These are phyloP conservation scores for Brachionus sp. DNA, from an alignment of 1,140 invertebrate genomes.

Conservation along the genomic window DNA sequence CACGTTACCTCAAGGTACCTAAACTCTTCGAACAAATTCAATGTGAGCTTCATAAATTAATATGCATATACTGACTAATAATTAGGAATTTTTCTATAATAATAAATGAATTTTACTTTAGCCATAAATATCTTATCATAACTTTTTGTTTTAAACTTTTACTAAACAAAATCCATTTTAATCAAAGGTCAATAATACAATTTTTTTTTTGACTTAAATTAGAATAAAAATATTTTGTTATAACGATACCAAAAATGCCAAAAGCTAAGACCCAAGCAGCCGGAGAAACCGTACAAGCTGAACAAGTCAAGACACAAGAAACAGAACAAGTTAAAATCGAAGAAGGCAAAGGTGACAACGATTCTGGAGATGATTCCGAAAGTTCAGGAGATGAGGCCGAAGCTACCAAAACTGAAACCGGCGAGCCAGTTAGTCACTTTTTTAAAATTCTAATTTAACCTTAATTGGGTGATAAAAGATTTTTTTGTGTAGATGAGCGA, in stretches of 20 bases:
- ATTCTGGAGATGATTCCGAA: conserved; percentile 29
- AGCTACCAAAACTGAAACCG: background rate
- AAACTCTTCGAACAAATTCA: background rate
- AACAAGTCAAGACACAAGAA: conserved; percentile 17
- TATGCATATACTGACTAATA: background rate
- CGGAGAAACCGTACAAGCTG: background rate
- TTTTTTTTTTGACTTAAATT: background rate
- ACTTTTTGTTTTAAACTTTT: conserved; percentile 19
- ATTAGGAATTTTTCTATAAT: background rate
- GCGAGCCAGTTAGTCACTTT: background rate
- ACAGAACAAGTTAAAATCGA: conserved; percentile 19
- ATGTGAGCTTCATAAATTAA: conserved; percentile 23
- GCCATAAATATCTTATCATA: background rate
- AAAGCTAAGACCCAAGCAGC: conserved; percentile 28
- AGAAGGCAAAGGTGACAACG: conserved; percentile 27
- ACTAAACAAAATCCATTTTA: conserved; percentile 13
- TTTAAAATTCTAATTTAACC: background rate
- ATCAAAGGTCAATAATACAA: background rate
- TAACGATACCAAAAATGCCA: conserved; percentile 31
- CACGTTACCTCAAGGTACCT: background rate
- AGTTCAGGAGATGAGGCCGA: conserved; percentile 24
- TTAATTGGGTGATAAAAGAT: background rate
- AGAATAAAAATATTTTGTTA: conserved; percentile 9
- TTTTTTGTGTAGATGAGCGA: conserved; percentile 12
- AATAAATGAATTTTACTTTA: background rate